Evolutionary conservation across 2,113 vertebrate species (phyloP), one percentile per base, ranked within the genome.

Genomic region (Dromiciops gliroides): DNA sequence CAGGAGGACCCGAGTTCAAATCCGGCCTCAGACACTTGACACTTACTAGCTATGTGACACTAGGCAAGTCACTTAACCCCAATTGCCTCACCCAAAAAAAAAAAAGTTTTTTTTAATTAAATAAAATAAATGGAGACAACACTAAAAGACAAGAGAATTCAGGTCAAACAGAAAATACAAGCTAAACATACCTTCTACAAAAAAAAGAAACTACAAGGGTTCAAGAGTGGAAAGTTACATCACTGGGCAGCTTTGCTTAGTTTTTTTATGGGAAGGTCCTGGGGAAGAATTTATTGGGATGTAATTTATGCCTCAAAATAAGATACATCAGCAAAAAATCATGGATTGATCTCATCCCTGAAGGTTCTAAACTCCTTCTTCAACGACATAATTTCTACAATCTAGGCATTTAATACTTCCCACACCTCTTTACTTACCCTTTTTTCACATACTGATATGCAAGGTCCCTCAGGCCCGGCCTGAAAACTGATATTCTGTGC

Each of bases 401-500:
- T 26, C 37, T 89, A 48, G 52, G 24, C 50, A 47, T 26, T 75
- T 90, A 95, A 91, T 10, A 51, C 16, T 19, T 37, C 60, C 26
- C 0, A 7, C 10, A 8, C 8, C 93, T n/a, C 24, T 94, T 1
- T 51, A 98, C 99, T 96, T 98, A 99, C 99, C 99, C 99, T 95
- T 99, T 99, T 98, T 99, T 99, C 97, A 99, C 98, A 94, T 99
- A 99, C 95, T 99, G 99, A 97, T 99, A 99, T 0, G 99, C 99
- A 92, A 99, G 98, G 44, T 99, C 99, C 95, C 99, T 99, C 93
- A 99, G 98, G 53, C 99, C 99, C 0, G 99, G 99, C 91, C 99
- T 99, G 97, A 99, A 99, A 56, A 99, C 99, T 0, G 99, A 99
- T 92, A 99, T 98, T 11, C 99, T 99, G 97, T 99, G 99, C 99